These are phyloP conservation scores for Bhutanitis thaidina DNA, from an alignment of 2,888 invertebrate species.

Conservation along the genomic window DNA sequence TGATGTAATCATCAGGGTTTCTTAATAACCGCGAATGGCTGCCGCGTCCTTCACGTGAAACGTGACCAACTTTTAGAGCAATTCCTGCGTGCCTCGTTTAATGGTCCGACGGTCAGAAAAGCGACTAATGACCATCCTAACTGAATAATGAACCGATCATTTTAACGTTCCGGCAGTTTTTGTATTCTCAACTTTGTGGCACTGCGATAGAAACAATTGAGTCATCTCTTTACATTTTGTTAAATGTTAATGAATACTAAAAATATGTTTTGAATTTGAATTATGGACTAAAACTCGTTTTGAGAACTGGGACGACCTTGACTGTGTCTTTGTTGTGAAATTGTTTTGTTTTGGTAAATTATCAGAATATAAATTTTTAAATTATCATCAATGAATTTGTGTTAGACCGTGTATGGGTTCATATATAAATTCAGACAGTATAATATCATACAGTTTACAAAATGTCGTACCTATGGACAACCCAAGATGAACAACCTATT, in stretches of 20 bases:
- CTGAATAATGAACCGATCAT: constrained; percentile 26
- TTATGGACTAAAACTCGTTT: too few relatives aligned
- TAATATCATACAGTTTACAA: too few relatives aligned
- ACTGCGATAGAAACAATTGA: not conserved
- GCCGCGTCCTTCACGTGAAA: constrained; percentile 45
- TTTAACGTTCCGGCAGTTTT: not conserved
- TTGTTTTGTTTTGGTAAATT: too few relatives aligned
- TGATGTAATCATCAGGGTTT: constrained; percentile 14
- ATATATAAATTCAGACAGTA: too few relatives aligned
- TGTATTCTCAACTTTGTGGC: not conserved
- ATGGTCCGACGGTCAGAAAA: constrained; percentile 30
- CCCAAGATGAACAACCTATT: too few relatives aligned
- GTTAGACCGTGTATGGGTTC: too few relatives aligned
- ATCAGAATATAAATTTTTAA: too few relatives aligned
- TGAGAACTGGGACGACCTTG: constrained; percentile 10
- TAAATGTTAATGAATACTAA: constrained; percentile 1
- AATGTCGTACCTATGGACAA: too few relatives aligned
- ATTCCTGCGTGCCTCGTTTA: constrained; percentile 14
- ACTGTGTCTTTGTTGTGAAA: too few relatives aligned
- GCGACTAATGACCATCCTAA: constrained; percentile 30
- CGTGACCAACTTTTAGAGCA: constrained; percentile 19
- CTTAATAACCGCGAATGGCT: constrained; percentile 56
- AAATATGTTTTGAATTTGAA: constrained; percentile 8
- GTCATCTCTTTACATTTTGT: not conserved
- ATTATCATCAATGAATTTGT: too few relatives aligned